Conservation (phyloP, 2,888 invertebrate genomes). For the Oscheius myriophilus region DNA sequence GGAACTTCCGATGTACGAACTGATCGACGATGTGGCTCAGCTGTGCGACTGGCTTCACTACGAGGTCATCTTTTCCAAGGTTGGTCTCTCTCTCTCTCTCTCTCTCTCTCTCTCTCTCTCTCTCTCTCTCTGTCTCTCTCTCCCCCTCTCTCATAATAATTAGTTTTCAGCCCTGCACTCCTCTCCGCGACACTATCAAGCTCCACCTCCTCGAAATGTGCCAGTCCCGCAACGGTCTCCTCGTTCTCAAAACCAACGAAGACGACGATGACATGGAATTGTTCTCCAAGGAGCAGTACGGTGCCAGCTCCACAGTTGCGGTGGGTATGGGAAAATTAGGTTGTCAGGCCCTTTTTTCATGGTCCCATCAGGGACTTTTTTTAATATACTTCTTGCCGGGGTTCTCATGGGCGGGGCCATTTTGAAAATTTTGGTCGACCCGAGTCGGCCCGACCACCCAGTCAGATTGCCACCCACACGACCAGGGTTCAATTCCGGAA, state of each 20-base stretch:
- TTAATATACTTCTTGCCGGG: too few relatives aligned
- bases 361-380: too few relatives aligned
- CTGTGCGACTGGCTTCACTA: slow-evolving; percentile 59
- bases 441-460: too few relatives aligned
- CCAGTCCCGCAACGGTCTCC: slow-evolving; percentile 25
- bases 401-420: too few relatives aligned
- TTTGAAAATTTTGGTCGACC: too few relatives aligned
- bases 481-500: too few relatives aligned
- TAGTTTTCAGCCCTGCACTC: slow-evolving; percentile 57
- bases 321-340: too few relatives aligned
- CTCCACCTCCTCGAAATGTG: slow-evolving; percentile 31
- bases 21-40: slow-evolving; percentile 40
- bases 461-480: too few relatives aligned
- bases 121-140: neutral
- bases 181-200: slow-evolving; percentile 41
- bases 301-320: neutral
- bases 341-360: too few relatives aligned
- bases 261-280: slow-evolving; percentile 33
- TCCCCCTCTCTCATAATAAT: neutral
- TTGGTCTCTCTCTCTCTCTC: slow-evolving; percentile 19
- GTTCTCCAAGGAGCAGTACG: neutral
- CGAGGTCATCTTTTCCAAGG: slow-evolving; percentile 56
- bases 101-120: too few relatives aligned
- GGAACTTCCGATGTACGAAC: slow-evolving; percentile 25
- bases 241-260: slow-evolving; percentile 21